Evolutionary conservation across 1,140 invertebrate genomes (phyloP).

Genomic region (Sesamia nonagrioides): DNA sequence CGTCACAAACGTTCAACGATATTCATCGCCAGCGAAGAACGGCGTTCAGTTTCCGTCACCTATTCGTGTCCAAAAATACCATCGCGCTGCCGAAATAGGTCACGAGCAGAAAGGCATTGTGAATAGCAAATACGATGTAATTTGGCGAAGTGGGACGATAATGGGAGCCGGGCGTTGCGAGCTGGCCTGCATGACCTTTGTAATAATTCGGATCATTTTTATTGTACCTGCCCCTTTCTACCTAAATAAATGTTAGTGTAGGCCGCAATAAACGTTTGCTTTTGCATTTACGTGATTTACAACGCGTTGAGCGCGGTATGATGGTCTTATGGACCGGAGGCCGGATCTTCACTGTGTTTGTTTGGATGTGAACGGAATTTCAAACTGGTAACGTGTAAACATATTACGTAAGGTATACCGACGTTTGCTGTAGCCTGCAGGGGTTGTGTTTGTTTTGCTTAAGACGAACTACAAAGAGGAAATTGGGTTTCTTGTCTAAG

Average conservation of each 20-base stretch:
- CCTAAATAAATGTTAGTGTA: constrained; percentile 51
- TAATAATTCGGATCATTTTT: constrained; percentile 57
- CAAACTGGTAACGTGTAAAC: constrained; percentile 12
- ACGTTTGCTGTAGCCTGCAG: background rate
- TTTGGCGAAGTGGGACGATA: constrained; percentile 53
- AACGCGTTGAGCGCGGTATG: constrained; percentile 14
- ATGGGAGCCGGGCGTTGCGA: constrained; percentile 39
- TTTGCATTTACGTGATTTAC: constrained; percentile 46
- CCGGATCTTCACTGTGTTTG: constrained; percentile 1
- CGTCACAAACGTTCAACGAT: constrained; percentile 24
- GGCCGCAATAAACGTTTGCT: constrained; percentile 46
- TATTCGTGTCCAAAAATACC: constrained; percentile 48
- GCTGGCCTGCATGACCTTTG: constrained; percentile 52
- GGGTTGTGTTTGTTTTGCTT: background rate
- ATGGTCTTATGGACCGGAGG: constrained; percentile 6
- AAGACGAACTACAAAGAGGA: background rate
- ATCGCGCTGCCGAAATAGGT: constrained; percentile 49
- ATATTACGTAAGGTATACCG: background rate
- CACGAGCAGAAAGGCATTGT: constrained; percentile 49
- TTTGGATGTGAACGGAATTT: constrained; percentile 9
- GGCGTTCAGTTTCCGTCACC: constrained; percentile 33
- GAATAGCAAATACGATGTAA: constrained; percentile 56
- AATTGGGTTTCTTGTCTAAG: too few species aligned
- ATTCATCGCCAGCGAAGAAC: constrained; percentile 5
- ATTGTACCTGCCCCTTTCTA: constrained; percentile 48